Evolutionary conservation across 2,888 invertebrate species (phyloP).

Genomic region (Tetranychus piercei): DNA sequence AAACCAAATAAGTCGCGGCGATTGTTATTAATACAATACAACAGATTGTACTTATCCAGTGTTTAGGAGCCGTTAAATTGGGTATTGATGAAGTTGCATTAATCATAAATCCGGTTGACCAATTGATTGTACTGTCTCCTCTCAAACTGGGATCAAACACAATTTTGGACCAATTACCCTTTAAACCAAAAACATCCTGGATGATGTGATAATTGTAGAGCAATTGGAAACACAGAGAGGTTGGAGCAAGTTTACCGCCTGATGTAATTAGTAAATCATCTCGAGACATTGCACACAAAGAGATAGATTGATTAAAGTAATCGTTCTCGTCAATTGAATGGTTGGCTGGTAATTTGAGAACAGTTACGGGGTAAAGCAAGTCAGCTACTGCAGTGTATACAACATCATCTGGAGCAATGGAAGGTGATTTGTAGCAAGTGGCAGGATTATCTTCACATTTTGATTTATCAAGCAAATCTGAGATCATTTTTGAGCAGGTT

Average conservation of each 20-base stretch:
- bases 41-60: background rate
- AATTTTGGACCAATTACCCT: background rate
- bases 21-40: background rate
- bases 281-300: background rate
- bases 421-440: background rate
- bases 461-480: background rate
- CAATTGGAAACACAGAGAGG: slow-evolving; percentile 2
- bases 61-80: background rate
- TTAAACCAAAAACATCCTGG: background rate
- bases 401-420: background rate
- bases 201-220: background rate
- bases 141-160: background rate
- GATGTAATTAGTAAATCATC: background rate
- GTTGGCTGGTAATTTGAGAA: background rate
- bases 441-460: background rate
- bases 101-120: slow-evolving; percentile 5
- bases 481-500: background rate
- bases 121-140: background rate
- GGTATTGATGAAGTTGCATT: slow-evolving; percentile 2
- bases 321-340: background rate
- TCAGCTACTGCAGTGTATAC: background rate
- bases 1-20: background rate
- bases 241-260: background rate
- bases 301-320: background rate
- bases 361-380: background rate